Evolutionary conservation across 2,113 vertebrate genomes (phyloP), one percentile per base, ranked within the genome.

Genomic region (Anoplopoma fimbria): DNA sequence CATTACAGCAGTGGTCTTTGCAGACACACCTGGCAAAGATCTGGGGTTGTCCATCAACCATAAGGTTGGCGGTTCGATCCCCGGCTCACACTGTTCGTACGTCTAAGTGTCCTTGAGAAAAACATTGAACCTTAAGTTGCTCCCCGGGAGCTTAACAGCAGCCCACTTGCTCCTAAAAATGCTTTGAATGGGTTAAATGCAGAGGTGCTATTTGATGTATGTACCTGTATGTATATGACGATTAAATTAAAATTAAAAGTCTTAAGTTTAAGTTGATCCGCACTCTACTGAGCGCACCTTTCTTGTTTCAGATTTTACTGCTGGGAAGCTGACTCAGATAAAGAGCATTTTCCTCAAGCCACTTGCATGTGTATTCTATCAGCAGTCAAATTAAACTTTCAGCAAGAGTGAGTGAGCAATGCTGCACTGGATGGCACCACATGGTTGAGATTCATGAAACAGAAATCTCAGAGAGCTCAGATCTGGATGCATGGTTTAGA

Each of bases 361-460:
- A 47, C 40, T 55, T 68, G 38, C 86, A 88, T 75, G 74, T 88
- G 86, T 49, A 77, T 88, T 81, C 67, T 69, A 87, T 88, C 83
- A 84, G 68, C 0, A 8, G 57, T 72, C 57, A 62, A 86, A 91
- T 92, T 74, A 79, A 89, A 77, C 88, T 73, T 87, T 87, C 80
- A 83, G 64, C 42, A 34, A 61, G 64, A 67, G 55, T 29, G 74
- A 79, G 60, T 75, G 82, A 49, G 79, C 53, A 61, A 23, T 3
- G 58, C 49, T 58, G 27, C 64, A 40, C 83, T n/a, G 75, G 74
- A 87, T 77, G 65, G 58, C 61, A 81, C 51, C 8, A 79, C 75
- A 79, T 64, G 88, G 75, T 33, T 19, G 61, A 70, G 69, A 38
- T 74, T 72, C 68, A 60, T 79, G 64, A 89, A 80, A 77, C 21